phyloP scores from a whole-genome alignment of 2,888 invertebrate genomes.

The Trachelus iudaicus region DNA sequence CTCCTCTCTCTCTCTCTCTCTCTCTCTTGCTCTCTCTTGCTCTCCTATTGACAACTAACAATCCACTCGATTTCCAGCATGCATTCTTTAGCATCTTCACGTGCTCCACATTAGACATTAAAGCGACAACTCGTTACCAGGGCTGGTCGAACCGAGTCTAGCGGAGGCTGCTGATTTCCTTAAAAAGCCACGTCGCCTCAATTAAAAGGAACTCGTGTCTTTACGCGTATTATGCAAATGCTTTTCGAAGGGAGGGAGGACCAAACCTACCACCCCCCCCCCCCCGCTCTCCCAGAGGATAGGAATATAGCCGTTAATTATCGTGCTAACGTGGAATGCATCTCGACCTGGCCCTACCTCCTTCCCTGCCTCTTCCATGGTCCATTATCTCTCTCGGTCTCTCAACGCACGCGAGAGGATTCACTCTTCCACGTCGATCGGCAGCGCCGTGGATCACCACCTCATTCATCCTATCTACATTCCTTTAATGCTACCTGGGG shows the following conservation, averaged over 20 bases:
- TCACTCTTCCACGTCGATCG: conserved; percentile 37
- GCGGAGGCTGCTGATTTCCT: too few relatives aligned
- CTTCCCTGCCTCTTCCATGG: neutral
- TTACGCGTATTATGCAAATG: conserved; percentile 48
- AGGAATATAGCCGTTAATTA: conserved; percentile 49
- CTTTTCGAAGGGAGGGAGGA: neutral
- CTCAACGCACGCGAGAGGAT: conserved; percentile 25
- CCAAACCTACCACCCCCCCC: too few relatives aligned
- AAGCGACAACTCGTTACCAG: too few relatives aligned
- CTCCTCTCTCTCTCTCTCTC: neutral
- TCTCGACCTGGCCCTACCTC: conserved; percentile 5
- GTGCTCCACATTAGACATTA: too few relatives aligned
- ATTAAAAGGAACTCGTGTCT: conserved; percentile 32
- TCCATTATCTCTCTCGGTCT: conserved; percentile 11
- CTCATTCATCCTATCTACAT: conserved; percentile 64
- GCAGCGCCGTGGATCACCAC: conserved; percentile 58
- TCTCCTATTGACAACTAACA: too few relatives aligned
- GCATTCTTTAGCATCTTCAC: neutral
- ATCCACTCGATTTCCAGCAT: neutral
- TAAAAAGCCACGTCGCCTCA: too few relatives aligned
- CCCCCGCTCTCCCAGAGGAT: neutral
- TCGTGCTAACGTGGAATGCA: conserved; percentile 52
- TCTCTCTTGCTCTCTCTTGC: neutral
- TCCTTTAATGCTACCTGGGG: conserved; percentile 62
- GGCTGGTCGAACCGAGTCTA: too few relatives aligned